Evolutionary conservation across 1,140 invertebrate genomes (phyloP).

Genomic region (Lerema accius): DNA sequence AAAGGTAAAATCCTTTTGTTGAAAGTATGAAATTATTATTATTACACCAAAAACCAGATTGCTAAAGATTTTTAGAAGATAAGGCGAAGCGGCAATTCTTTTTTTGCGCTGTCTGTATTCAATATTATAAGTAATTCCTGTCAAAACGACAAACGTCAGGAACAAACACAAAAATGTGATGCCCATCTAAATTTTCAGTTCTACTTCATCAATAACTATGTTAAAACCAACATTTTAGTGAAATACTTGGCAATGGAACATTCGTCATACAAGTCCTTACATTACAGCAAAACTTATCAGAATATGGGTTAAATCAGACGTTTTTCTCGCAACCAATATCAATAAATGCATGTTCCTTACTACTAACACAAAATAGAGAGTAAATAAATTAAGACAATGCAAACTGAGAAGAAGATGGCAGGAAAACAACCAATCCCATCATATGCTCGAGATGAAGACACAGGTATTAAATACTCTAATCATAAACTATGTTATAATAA

Average conservation of each 20-base stretch:
- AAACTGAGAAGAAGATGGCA: neutral
- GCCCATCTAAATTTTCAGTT: neutral
- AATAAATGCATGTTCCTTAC: neutral
- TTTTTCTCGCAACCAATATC: neutral
- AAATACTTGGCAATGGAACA: neutral
- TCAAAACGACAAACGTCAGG: neutral
- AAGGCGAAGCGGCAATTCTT: too few relatives aligned
- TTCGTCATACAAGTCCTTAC: neutral
- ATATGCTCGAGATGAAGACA: neutral
- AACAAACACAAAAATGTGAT: neutral
- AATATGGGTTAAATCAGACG: neutral
- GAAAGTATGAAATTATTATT: too few relatives aligned
- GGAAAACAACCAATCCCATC: slow-evolving; percentile 9
- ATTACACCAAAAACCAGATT: too few relatives aligned
- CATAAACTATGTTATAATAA: too few relatives aligned
- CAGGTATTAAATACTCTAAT: slow-evolving; percentile 7
- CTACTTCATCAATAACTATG: neutral
- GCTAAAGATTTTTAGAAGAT: too few relatives aligned
- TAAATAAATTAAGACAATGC: neutral
- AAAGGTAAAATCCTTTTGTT: neutral
- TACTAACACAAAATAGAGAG: too few relatives aligned
- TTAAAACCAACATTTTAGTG: neutral
- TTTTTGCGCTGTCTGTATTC: too few relatives aligned
- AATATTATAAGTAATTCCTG: neutral
- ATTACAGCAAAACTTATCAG: neutral